Evolutionary conservation across 1,140 invertebrate species (phyloP).

Genomic region (Trialeurodes vaporariorum): DNA sequence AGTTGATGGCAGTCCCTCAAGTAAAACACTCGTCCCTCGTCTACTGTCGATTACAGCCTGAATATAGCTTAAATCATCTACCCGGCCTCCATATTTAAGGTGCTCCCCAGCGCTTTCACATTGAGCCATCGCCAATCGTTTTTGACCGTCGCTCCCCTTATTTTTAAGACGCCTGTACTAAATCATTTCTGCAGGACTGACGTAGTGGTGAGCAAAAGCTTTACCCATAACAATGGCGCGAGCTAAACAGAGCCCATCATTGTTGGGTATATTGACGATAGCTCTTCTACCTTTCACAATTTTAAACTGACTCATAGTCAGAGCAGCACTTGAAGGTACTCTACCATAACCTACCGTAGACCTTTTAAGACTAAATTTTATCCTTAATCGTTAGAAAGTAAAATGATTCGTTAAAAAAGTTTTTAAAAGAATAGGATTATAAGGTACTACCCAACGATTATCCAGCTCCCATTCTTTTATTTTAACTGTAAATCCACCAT

Average conservation of each 20-base stretch:
- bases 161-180: background rate
- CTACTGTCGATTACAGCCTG: background rate
- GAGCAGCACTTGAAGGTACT: too few species aligned
- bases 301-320: too few species aligned
- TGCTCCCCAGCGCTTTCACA: background rate
- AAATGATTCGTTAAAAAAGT: slow-evolving; percentile 30
- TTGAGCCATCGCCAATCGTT: background rate
- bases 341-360: too few species aligned
- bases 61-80: background rate
- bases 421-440: slow-evolving; percentile 29
- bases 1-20: background rate
- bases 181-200: background rate
- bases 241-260: background rate
- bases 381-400: too few species aligned
- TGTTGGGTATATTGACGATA: background rate
- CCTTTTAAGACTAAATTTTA: too few species aligned
- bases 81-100: background rate
- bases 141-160: background rate
- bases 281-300: background rate
- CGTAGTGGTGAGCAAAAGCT: background rate
- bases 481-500: slow-evolving; percentile 15
- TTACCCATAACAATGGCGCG: background rate
- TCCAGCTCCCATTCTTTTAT: slow-evolving; percentile 19
- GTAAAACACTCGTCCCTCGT: background rate
- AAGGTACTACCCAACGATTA: slow-evolving; percentile 34